Base-by-base conservation (phyloP, 2,888 invertebrate species). In the Orthosia incerta region DNA sequence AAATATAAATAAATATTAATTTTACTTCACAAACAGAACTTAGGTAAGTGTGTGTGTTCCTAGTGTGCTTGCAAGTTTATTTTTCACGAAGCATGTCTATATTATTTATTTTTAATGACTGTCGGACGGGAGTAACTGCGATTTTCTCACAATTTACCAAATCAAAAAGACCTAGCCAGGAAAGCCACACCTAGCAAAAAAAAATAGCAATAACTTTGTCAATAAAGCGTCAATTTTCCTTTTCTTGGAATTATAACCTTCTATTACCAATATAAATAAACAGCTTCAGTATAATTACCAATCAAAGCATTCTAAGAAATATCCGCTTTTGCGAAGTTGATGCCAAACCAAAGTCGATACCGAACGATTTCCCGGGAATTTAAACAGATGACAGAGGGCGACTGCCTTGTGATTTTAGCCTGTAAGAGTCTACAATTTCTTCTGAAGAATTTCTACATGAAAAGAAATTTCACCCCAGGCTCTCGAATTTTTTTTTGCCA, bases 271-370 rank as follows among this genome's bases (percentile, higher is more conserved):
- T 12, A n/a, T 45, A 46, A 20, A 73, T 53, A 60, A 60, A 55
- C 15, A 13, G n/a, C n/a, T 46, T n/a, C 7, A 59, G 3, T 23
- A 18, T 12, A 69, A 69, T 46, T 46, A 31, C 4, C 23, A 48
- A 55, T 23, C n/a, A 55, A 11, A 60, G n/a, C 9, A 20, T 56
- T 75, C 51, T 11, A n/a, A 57, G 46, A 74, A 74, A 51, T 23
- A 23, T 56, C 26, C 11, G 7, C 18, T 61, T 56, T 59, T n/a
- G 11, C 7, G 16, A 45, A 51, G 11, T 46, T 23, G 45, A 75
- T 7, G 11, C 20, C 13, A 45, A 51, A 26, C 23, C 11, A 23
- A 62, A 56, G n/a, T 56, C 13, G 48, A 26, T n/a, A 1, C 9
- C n/a, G 3, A 23, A 1, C 16, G 13, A 59, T 59, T 59, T 46